Percentiles rank a stretch among this genome's conserved stretches.
phyloP scores from a whole-genome alignment of 2,888 invertebrate species.

The Lysandra coridon region DNA sequence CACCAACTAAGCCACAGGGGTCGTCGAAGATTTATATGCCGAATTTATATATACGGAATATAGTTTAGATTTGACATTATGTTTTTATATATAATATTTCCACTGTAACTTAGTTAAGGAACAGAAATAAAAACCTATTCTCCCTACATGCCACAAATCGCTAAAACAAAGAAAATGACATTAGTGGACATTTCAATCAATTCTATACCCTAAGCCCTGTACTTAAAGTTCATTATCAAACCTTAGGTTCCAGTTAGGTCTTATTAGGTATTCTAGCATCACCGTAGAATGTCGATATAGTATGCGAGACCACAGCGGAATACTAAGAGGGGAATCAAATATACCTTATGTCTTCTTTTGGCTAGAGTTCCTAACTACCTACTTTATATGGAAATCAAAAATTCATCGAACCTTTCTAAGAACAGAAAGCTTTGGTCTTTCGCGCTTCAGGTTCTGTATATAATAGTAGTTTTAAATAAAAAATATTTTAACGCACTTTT shows the following conservation, averaged over 20 bases:
- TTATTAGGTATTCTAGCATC: background rate
- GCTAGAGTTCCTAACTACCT: background rate
- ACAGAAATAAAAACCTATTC: background rate
- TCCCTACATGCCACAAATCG: no score
- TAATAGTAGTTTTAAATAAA: no score
- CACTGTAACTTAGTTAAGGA: no score
- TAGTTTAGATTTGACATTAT: no score
- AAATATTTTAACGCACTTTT: no score
- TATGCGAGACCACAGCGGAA: background rate
- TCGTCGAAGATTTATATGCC: no score
- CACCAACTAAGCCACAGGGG: no score
- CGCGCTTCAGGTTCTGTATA: no score
- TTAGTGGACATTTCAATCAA: background rate
- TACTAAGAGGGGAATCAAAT: background rate
- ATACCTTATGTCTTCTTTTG: background rate
- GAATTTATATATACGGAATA: no score
- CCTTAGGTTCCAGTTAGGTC: background rate
- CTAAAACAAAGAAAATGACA: background rate
- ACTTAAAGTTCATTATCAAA: background rate
- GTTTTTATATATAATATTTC: no score
- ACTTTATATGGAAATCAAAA: constrained; percentile 6
- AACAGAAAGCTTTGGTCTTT: background rate
- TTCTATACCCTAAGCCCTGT: background rate
- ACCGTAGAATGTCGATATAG: background rate
- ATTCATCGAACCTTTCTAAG: background rate